phyloP scores from a whole-genome alignment of 2,113 vertebrate genomes.

The Callithrix jacchus region DNA sequence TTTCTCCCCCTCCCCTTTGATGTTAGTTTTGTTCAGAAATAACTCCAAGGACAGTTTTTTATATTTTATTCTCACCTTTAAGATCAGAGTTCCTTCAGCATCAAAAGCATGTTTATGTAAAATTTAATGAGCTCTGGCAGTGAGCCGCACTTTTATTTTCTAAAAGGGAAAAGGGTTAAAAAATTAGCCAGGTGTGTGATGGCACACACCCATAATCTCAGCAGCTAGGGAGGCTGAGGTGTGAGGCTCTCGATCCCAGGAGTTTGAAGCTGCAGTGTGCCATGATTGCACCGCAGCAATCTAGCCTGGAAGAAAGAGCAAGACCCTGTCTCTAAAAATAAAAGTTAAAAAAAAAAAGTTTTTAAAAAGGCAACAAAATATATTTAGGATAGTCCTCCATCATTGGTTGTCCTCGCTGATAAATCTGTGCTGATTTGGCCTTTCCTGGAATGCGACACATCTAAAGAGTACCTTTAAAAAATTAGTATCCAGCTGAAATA shows the following conservation, averaged over 20 bases:
- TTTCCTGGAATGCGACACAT: background rate
- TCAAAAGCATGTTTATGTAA: no score
- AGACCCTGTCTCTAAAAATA: background rate
- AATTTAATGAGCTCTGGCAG: no score
- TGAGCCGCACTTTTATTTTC: no score
- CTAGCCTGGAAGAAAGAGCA: background rate
- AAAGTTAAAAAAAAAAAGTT: background rate
- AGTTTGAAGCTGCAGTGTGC: no score
- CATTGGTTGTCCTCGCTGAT: background rate
- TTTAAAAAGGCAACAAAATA: background rate
- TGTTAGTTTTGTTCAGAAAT: no score
- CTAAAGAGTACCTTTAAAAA: background rate
- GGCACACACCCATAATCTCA: background rate
- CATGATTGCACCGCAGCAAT: no score
- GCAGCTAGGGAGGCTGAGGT: background rate
- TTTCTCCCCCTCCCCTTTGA: no score
- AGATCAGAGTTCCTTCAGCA: no score
- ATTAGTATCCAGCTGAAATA: conserved; percentile 34
- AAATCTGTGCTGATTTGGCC: background rate
- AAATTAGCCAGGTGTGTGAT: background rate
- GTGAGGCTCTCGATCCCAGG: no score
- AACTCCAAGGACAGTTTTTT: no score
- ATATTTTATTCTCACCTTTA: no score
- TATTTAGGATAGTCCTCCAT: background rate
- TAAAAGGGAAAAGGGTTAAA: background rate